These are phyloP conservation scores for Leucoraja ocellata DNA, from an alignment of 2,797 vertebrate genomes.

Conservation along the genomic window DNA sequence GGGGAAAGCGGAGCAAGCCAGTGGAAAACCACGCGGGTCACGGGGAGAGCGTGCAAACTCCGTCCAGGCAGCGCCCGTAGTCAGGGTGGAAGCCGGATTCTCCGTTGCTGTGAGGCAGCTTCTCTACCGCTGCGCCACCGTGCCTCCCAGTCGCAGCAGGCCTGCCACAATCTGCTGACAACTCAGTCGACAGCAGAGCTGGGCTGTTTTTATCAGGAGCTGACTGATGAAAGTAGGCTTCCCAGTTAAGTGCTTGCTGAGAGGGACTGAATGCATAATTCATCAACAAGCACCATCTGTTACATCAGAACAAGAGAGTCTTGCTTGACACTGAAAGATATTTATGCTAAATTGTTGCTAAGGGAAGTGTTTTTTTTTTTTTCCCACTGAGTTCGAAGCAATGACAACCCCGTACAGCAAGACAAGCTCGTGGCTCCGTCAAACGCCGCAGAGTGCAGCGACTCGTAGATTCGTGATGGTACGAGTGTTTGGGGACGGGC, in stretches of 20 bases:
- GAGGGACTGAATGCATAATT: slow-evolving; percentile 58
- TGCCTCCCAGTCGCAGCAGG: slow-evolving; percentile 39
- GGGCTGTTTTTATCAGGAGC: slow-evolving; percentile 44
- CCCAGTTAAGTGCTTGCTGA: slow-evolving; percentile 46
- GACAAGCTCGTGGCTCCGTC: background rate
- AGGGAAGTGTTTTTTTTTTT: background rate
- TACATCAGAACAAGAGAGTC: slow-evolving; percentile 55
- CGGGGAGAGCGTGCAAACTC: too few species aligned
- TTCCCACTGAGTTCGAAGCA: background rate
- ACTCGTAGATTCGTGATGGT: background rate
- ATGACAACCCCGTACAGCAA: background rate
- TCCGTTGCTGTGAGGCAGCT: too few species aligned
- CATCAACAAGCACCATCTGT: slow-evolving; percentile 59
- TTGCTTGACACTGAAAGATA: slow-evolving; percentile 53
- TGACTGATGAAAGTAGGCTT: slow-evolving; percentile 50
- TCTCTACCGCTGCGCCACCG: too few species aligned
- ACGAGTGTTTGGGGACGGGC: too few species aligned
- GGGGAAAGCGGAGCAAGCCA: too few species aligned
- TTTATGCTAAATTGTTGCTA: slow-evolving; percentile 40
- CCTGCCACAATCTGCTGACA: slow-evolving; percentile 55
- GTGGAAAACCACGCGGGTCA: too few species aligned
- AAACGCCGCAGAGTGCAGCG: background rate
- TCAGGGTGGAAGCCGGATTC: too few species aligned
- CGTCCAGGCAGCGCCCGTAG: too few species aligned
- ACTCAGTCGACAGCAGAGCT: slow-evolving; percentile 50